These are phyloP conservation scores for Muraenolepis orangiensis DNA, from an alignment of 2,797 vertebrate species.

Conservation along the genomic window DNA sequence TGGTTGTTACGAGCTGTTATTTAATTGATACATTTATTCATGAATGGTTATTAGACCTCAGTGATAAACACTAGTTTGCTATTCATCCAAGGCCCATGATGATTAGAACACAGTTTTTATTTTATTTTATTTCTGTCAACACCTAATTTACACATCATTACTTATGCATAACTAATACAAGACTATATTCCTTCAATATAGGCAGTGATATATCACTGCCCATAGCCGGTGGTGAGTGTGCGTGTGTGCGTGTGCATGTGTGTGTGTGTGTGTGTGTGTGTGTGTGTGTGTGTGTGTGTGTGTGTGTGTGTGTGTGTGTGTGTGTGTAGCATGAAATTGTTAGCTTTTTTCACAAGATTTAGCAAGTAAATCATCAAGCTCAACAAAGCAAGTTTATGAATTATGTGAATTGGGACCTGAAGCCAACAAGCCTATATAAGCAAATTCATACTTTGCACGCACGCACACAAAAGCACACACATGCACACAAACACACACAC, in stretches of 20 bases:
- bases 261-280: too few relatives aligned
- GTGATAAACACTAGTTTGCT: background rate
- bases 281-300: too few relatives aligned
- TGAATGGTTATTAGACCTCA: background rate
- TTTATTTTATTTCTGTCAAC: conserved; percentile 37
- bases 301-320: too few relatives aligned
- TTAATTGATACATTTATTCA: background rate
- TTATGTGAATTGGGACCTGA: conserved; percentile 31
- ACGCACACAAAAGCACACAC: too few relatives aligned
- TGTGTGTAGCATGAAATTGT: too few relatives aligned
- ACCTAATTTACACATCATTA: conserved; percentile 54
- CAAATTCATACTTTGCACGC: conserved; percentile 15
- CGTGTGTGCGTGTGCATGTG: conserved; percentile 9
- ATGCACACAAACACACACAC: too few relatives aligned
- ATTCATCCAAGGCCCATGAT: background rate
- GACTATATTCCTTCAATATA: conserved; percentile 38
- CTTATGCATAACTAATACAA: conserved; percentile 44
- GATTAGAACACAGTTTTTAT: background rate
- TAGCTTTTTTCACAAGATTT: conserved; percentile 39
- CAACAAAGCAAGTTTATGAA: conserved; percentile 39
- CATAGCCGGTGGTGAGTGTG: conserved; percentile 48
- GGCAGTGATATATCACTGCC: conserved; percentile 25
- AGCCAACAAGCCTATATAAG: conserved; percentile 25
- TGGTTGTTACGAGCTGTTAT: background rate
- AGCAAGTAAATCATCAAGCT: conserved; percentile 49